Evolutionary conservation across 92 coral and sea anemone species (phyloP), one percentile per base, ranked within the genome.

Genomic region (Phymanthus crucifer): DNA sequence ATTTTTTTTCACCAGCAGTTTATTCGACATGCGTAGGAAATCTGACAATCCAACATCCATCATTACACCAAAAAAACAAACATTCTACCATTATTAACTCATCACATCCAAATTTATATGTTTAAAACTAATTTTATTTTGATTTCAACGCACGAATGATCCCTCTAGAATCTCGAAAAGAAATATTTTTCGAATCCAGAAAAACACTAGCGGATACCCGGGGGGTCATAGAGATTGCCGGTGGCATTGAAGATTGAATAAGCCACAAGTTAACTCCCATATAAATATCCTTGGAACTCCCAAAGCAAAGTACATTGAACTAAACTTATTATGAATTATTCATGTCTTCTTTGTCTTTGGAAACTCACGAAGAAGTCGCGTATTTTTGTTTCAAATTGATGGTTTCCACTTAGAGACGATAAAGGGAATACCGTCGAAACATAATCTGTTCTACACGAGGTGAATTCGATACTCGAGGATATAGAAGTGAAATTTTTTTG

Each of bases 261-360:
- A 31, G 65, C 33, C 71, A 77, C 72, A 50, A 36, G 81, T 40
- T 61, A 1, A 32, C 2, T 27, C 13, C 29, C 13, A 12, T 21
- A 61, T 77, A 77, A 61, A 77, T 24, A 58, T n/a, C 72, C 43
- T 23, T 37, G 81, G 38, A 40, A 37, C 40, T 34, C 34, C 52
- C 37, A 33, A 77, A 64, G 72, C 68, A 64, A 64, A n/a, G 56
- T 70, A 64, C 72, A 69, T 26, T 77, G 36, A 29, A 77, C 46
- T 21, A 35, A 21, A 16, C n/a, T n/a, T n/a, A n/a, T n/a, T n/a
- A 61, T 77, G 4, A 64, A 61, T 77, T 50, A 77, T 23, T 77
- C 14, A 77, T 77, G 52, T 64, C 65, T 24, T 65, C 72, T 77
- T 77, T 77, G 81, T 77, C 72, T 58, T 52, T 36, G 35, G 57